Evolutionary conservation across 2,888 invertebrate species (phyloP), one percentile per base, ranked within the genome.

Genomic region (Rhogogaster chlorosoma): DNA sequence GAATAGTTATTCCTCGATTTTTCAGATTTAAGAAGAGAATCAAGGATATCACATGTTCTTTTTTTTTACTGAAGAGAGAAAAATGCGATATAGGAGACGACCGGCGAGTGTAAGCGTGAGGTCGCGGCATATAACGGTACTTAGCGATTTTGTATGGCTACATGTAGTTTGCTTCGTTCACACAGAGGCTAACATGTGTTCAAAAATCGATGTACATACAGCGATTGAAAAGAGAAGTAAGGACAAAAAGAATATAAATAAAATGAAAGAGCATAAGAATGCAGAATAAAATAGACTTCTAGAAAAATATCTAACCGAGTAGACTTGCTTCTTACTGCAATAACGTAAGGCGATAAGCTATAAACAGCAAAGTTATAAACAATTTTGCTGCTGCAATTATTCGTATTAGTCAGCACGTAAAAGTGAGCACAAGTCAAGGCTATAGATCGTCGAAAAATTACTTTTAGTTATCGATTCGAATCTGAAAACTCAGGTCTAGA

Each of bases 111-210:
- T 67, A 29, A 15, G 22, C 32, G 10, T 77, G 77, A 77, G 77
- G 77, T 53, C 77, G 49, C 53, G 49, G 53, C 38, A 77, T 77
- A 38, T 80, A 80, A 80, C 80, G 80, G 80, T 80, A 61, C 57
- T 61, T 64, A 64, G 61, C 49, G 80, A 80, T 45, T 80, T 77
- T 77, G 80, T 80, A 80, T 38, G 80, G 64, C 61, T 80, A 80
- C 80, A 53, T 7, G 53, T 53, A 45, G 80, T 26, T 80, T n/a
- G 36, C 61, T 38, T 29, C 53, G 18, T 53, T n/a, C 29, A 77
- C 53, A 32, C 29, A 77, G 26, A 29, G 5, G 38, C 77, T 29
- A 29, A 77, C 26, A 45, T 77, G 12, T 32, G 2, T 77, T 12
- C 49, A 29, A 26, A 32, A 49, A 77, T 77, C 77, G 53, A 77